Evolutionary conservation across 2,113 vertebrate genomes (phyloP).

Genomic region (Crypturellus undulatus): DNA sequence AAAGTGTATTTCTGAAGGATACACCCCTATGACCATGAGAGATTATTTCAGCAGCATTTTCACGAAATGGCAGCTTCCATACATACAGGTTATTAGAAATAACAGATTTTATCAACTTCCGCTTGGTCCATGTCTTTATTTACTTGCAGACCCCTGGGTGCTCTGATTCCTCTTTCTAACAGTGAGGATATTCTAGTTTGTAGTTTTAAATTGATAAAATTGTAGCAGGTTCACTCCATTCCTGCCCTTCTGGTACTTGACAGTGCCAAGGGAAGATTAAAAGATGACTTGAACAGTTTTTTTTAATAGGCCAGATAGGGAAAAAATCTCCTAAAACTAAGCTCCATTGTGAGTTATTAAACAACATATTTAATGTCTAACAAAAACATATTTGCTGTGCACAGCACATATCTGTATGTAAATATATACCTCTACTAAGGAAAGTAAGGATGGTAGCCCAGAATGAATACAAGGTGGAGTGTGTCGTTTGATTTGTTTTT

Average conservation of each 20-base stretch:
- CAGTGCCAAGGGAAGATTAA: background rate
- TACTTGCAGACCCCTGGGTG: background rate
- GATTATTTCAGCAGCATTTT: background rate
- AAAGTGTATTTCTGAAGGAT: background rate
- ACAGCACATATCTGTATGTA: background rate
- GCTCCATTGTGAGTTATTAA: background rate
- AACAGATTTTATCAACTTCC: background rate
- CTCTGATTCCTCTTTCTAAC: background rate
- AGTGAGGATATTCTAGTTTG: background rate
- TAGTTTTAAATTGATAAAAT: background rate
- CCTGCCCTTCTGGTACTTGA: background rate
- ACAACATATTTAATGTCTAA: background rate
- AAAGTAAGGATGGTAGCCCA: background rate
- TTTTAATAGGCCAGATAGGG: background rate
- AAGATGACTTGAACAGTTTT: background rate
- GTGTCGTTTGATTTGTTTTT: background rate
- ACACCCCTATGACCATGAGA: background rate
- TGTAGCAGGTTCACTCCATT: background rate
- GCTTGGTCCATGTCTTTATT: background rate
- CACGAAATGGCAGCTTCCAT: background rate
- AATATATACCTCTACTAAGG: background rate
- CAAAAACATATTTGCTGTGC: background rate
- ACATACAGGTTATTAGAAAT: background rate
- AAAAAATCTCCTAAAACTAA: background rate
- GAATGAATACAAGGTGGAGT: background rate